Conservation (phyloP, 2,888 invertebrate species). For the Ophion obscuratus region DNA sequence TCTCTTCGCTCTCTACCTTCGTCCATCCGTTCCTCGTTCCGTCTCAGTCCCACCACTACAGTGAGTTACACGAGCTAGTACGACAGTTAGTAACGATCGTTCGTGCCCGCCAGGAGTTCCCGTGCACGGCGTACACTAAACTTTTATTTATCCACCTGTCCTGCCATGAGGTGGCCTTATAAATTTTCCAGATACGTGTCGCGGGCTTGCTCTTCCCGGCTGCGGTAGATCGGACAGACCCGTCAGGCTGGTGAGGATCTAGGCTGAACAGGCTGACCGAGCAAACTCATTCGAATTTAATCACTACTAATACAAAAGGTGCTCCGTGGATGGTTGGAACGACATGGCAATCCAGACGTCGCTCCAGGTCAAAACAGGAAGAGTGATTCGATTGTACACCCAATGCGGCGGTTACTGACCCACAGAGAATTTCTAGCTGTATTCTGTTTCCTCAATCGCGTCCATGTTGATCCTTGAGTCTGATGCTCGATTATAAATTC, state of each 20-base stretch:
- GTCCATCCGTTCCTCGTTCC: slow-evolving; percentile 7
- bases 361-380: slow-evolving; percentile 29
- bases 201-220: neutral
- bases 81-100: slow-evolving; percentile 67
- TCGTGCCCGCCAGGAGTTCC: slow-evolving; percentile 54
- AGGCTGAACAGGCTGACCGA: slow-evolving; percentile 10
- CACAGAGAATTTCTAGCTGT: slow-evolving; percentile 36
- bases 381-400: slow-evolving; percentile 43
- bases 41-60: slow-evolving; percentile 10
- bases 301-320: slow-evolving; percentile 42
- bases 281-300: slow-evolving; percentile 46
- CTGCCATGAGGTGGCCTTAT: slow-evolving; percentile 36
- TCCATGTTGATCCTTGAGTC: slow-evolving; percentile 29
- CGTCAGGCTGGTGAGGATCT: neutral
- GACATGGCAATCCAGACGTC: slow-evolving; percentile 8
- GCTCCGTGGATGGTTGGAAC: neutral
- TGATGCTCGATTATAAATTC: slow-evolving; percentile 39
- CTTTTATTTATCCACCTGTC: slow-evolving; percentile 61
- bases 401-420: neutral
- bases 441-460: slow-evolving; percentile 22
- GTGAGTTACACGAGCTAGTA: slow-evolving; percentile 29
- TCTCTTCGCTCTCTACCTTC: neutral
- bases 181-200: slow-evolving; percentile 56
- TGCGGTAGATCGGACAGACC: neutral
- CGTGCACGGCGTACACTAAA: slow-evolving; percentile 11